These are phyloP conservation scores for Ischnus inquisitorius DNA, from an alignment of 2,888 invertebrate genomes.

Conservation along the genomic window DNA sequence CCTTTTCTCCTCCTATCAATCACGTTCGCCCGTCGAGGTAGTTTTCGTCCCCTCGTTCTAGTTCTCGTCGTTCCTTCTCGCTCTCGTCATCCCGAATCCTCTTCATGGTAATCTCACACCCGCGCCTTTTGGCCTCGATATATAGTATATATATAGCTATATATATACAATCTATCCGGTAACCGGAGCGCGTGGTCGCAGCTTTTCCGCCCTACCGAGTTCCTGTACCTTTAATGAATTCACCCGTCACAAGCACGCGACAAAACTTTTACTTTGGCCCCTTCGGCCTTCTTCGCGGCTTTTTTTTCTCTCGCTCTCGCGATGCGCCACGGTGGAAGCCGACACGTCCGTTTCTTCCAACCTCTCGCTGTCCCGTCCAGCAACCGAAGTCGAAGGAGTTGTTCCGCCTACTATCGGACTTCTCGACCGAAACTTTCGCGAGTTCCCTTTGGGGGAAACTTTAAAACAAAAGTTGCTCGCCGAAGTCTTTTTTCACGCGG, in stretches of 20 bases:
- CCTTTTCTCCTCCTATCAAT: conserved; percentile 72
- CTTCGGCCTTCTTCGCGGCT: conserved; percentile 1
- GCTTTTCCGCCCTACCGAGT: conserved; percentile 40
- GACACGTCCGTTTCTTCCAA: conserved; percentile 45
- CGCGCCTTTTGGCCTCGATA: neutral
- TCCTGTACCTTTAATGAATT: conserved; percentile 62
- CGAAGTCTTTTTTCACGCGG: neutral
- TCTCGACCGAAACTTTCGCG: conserved; percentile 45
- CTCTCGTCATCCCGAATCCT: neutral
- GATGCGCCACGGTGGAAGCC: conserved; percentile 33
- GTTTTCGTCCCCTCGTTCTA: conserved; percentile 30
- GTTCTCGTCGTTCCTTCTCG: conserved; percentile 5
- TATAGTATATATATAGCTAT: conserved; percentile 4
- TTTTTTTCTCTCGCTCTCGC: conserved; percentile 12
- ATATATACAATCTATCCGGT: conserved; percentile 20
- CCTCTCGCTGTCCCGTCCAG: conserved; percentile 24
- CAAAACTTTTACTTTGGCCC: conserved; percentile 54
- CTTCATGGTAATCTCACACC: neutral
- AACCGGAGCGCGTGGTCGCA: conserved; percentile 35
- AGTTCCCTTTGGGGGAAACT: conserved; percentile 8
- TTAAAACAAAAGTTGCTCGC: conserved; percentile 38
- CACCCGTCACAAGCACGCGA: conserved; percentile 65
- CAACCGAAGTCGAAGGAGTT: conserved; percentile 5
- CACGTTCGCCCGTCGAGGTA: conserved; percentile 67
- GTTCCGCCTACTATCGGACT: conserved; percentile 29